phyloP scores from a whole-genome alignment of 2,888 invertebrate species.

The Heliconius hortense region DNA sequence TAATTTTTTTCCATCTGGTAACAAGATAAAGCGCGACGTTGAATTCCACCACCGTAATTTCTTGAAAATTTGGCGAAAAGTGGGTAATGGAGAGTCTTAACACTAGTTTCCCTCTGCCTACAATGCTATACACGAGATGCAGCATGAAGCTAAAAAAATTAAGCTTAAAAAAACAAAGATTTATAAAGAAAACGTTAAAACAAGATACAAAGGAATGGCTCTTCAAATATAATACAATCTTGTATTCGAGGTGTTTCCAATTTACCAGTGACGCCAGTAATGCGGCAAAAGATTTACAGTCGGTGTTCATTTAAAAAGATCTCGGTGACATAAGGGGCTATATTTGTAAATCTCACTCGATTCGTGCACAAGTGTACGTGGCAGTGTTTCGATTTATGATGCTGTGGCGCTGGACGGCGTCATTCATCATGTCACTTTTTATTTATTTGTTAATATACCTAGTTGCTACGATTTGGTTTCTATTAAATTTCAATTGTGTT shows the following conservation, averaged over 20 bases:
- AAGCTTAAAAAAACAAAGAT: neutral
- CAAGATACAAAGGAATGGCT: conserved; percentile 17
- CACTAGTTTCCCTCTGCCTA: neutral
- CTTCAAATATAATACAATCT: conserved; percentile 39
- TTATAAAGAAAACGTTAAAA: too few species aligned
- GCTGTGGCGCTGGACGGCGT: conserved; percentile 23
- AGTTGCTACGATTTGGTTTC: neutral
- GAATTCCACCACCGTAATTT: too few species aligned
- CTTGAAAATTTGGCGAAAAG: too few species aligned
- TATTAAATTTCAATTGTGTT: neutral
- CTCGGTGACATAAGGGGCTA: conserved; percentile 65
- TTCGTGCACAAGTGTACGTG: conserved; percentile 48
- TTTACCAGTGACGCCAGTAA: conserved; percentile 63
- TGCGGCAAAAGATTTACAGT: conserved; percentile 72
- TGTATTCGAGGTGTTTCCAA: conserved; percentile 70
- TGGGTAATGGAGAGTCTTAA: neutral
- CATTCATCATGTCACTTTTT: conserved; percentile 31
- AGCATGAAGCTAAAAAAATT: neutral
- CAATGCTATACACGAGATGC: neutral
- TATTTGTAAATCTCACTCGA: conserved; percentile 60
- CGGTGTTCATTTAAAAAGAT: conserved; percentile 72
- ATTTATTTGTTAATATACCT: conserved; percentile 28
- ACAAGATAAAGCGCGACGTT: too few species aligned
- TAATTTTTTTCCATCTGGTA: too few species aligned
- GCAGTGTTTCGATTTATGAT: conserved; percentile 42